phyloP scores from a whole-genome alignment of 2,888 invertebrate species.

The Eupithecia subumbrata region DNA sequence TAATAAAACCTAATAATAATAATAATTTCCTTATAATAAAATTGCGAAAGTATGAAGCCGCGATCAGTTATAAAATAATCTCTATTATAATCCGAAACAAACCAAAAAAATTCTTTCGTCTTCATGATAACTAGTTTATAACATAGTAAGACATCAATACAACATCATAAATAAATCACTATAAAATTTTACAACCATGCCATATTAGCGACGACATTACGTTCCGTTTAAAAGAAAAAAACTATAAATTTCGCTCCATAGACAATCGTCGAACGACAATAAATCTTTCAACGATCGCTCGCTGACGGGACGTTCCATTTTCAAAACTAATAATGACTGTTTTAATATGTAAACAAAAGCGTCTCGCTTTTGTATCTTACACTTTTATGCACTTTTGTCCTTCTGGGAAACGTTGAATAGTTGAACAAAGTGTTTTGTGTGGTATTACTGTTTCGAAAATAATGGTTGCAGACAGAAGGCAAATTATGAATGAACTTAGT shows the following conservation, averaged over 20 bases:
- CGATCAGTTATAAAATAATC: background rate
- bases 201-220: conserved; percentile 37
- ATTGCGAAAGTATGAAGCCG: background rate
- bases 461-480: conserved; percentile 49
- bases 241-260: conserved; percentile 49
- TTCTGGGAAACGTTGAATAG: conserved; percentile 57
- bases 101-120: background rate
- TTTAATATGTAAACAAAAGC: conserved; percentile 53
- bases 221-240: conserved; percentile 25
- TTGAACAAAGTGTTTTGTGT: conserved; percentile 59
- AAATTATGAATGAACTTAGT: conserved; percentile 51
- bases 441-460: conserved; percentile 72
- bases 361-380: conserved; percentile 38
- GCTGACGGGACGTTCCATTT: conserved; percentile 52
- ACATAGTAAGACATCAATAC: conserved; percentile 28
- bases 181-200: conserved; percentile 35
- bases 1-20: no score
- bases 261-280: conserved; percentile 49
- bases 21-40: background rate
- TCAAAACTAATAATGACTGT: conserved; percentile 60
- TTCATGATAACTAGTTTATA: conserved; percentile 4
- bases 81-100: background rate
- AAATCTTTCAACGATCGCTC: conserved; percentile 48
- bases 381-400: conserved; percentile 46
- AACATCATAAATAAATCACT: conserved; percentile 34